Evolutionary conservation across 2,888 invertebrate species (phyloP), one percentile per base, ranked within the genome.

Genomic region (Masnerella sp.): DNA sequence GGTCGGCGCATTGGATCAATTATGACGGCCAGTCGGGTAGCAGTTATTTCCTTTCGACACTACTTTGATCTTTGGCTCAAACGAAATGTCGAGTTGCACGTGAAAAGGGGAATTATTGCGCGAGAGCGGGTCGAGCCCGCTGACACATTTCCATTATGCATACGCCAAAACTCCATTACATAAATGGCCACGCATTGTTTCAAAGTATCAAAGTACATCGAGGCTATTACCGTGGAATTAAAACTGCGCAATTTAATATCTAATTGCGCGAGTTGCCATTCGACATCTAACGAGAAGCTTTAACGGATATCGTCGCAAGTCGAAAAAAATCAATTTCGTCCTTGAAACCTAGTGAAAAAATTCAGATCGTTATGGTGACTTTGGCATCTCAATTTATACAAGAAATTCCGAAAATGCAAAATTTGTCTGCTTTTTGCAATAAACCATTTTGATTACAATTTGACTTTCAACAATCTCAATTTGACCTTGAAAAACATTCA

Each of bases 11-110:
- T 51, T 17, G 49, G 34, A 56, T 61, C 62, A 62, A 62, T 62
- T 56, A 70, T 45, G 62, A 70, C 32, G 14, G 12, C 14, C 34
- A 62, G n/a, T n/a, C n/a, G n/a, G 54, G 62, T 49, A 36, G 68
- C 34, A 36, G 49, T 36, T 45, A 59, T 69, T 69, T 52, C 69
- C 61, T 42, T 62, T 47, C 43, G 40, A 70, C 62, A 47, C 40
- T 12, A 54, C 62, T 70, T 70, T 70, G 70, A 70, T 56, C 70
- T 62, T 25, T 42, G 49, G 15, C 40, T 70, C 49, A 70, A 59
- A 70, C 62, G 58, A 56, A 70, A 34, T 42, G 8, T 30, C 22
- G 51, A 64, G 58, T 49, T 34, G 49, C 5, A 49, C 36, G 17
- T 34, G 69, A 69, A 69, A 54, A 49, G 56, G 42, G 58, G 51